Percentiles rank a stretch among this genome's conserved stretches.
These are phyloP conservation scores for Sesamia inferens DNA, from an alignment of 2,888 invertebrate species.

Conservation along the genomic window DNA sequence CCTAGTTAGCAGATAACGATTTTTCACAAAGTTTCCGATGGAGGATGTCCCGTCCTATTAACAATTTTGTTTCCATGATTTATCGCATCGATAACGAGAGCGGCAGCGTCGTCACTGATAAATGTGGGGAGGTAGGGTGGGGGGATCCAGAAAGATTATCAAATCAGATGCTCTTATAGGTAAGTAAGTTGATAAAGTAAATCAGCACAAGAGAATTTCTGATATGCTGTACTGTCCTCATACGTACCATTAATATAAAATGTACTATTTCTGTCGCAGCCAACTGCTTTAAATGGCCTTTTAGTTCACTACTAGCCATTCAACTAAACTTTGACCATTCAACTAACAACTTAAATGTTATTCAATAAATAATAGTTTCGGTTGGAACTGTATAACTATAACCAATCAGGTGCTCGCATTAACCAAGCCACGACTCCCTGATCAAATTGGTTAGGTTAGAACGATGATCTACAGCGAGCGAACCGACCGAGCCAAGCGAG, in stretches of 20 bases:
- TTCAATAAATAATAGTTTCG: no score
- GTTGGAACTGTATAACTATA: no score
- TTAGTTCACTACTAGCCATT: no score
- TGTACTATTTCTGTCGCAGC: background rate
- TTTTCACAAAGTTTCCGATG: conserved; percentile 54
- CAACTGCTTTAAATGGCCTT: no score
- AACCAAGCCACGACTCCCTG: no score
- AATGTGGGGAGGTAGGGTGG: conserved; percentile 1
- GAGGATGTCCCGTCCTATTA: conserved; percentile 46
- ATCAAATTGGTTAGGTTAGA: no score
- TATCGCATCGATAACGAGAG: conserved; percentile 37
- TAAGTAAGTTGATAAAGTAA: background rate
- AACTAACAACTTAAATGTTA: no score
- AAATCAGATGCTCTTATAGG: background rate
- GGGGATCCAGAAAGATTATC: no score
- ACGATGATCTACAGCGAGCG: no score
- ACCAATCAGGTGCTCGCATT: no score
- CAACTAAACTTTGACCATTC: no score
- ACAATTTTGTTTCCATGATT: conserved; percentile 55
- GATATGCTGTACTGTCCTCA: background rate
- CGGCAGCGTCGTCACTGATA: conserved; percentile 21
- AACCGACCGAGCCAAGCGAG: no score
- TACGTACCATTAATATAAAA: background rate
- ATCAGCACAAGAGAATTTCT: background rate
- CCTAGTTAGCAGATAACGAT: conserved; percentile 48